Evolutionary conservation across 1,140 invertebrate species (phyloP).

Genomic region (Aporrectodea caliginosa): DNA sequence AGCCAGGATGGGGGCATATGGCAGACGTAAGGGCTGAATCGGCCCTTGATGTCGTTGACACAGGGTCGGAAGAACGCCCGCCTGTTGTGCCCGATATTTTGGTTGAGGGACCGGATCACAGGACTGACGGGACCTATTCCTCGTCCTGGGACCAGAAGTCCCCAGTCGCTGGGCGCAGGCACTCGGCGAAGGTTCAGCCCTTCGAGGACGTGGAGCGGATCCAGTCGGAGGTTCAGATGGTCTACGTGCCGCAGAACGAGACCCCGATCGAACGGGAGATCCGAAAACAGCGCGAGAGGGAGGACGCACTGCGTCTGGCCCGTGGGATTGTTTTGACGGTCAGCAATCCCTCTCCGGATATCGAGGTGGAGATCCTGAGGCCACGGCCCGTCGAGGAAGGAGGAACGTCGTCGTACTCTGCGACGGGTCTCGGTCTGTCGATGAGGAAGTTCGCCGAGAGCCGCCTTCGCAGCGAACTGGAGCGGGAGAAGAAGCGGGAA

Average conservation of each 20-base stretch:
- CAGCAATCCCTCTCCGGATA: neutral
- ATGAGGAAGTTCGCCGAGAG: constrained; percentile 46
- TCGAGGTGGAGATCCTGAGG: neutral
- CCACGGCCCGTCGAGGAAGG: neutral
- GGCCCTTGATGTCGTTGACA: too few relatives aligned
- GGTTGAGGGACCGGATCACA: constrained; percentile 5
- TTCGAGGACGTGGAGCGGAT: neutral
- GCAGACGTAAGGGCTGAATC: too few relatives aligned
- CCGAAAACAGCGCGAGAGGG: constrained; percentile 58
- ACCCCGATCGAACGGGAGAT: constrained; percentile 63
- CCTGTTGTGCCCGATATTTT: too few relatives aligned
- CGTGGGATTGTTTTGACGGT: constrained; percentile 40
- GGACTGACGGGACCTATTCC: constrained; percentile 10
- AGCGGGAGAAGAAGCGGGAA: constrained; percentile 55
- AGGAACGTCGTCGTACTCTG: neutral
- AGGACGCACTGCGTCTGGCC: constrained; percentile 58
- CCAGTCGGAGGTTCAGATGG: neutral
- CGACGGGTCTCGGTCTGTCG: neutral
- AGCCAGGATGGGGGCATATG: too few relatives aligned
- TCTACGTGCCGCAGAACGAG: constrained; percentile 48
- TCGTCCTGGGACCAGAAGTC: neutral
- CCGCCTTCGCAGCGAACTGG: constrained; percentile 57
- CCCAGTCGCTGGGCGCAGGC: neutral
- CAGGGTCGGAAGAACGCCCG: too few relatives aligned
- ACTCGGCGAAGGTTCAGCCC: constrained; percentile 21